Conservation (phyloP, 2,888 invertebrate genomes). For the Boloria selene region DNA sequence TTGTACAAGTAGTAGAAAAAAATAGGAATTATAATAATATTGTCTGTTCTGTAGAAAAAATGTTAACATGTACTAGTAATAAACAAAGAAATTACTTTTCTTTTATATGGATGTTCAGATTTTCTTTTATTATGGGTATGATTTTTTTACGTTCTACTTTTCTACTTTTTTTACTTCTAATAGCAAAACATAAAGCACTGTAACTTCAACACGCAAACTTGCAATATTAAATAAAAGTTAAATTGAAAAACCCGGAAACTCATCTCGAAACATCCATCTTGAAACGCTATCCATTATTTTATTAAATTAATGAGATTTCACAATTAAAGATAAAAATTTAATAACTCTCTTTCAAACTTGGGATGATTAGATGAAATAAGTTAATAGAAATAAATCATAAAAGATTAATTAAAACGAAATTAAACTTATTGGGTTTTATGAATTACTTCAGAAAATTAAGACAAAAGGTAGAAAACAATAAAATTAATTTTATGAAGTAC, state of each 20-base stretch:
- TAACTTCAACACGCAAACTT: constrained; percentile 1
- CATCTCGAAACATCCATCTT: constrained; percentile 5
- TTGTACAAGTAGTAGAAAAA: too few species aligned
- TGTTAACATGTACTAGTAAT: too few species aligned
- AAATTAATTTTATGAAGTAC: too few species aligned
- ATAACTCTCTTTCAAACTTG: constrained; percentile 16
- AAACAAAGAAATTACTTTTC: too few species aligned
- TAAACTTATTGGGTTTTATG: not conserved
- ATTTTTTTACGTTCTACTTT: too few species aligned
- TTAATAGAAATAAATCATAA: not conserved
- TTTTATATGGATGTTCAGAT: too few species aligned
- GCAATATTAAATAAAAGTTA: constrained; percentile 18
- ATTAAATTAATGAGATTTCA: constrained; percentile 21
- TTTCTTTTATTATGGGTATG: too few species aligned
- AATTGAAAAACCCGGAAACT: constrained; percentile 4
- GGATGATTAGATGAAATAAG: constrained; percentile 16
- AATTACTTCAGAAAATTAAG: not conserved
- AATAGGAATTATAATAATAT: too few species aligned
- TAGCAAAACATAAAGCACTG: too few species aligned
- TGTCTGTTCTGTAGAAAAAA: too few species aligned
- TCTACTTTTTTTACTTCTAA: too few species aligned
- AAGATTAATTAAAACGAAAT: not conserved
- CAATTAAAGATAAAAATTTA: constrained; percentile 21
- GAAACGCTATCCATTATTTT: constrained; percentile 21
- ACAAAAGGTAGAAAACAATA: not conserved